These are phyloP conservation scores for Phalacrocorax carbo DNA, from an alignment of 2,113 vertebrate species.

Conservation along the genomic window DNA sequence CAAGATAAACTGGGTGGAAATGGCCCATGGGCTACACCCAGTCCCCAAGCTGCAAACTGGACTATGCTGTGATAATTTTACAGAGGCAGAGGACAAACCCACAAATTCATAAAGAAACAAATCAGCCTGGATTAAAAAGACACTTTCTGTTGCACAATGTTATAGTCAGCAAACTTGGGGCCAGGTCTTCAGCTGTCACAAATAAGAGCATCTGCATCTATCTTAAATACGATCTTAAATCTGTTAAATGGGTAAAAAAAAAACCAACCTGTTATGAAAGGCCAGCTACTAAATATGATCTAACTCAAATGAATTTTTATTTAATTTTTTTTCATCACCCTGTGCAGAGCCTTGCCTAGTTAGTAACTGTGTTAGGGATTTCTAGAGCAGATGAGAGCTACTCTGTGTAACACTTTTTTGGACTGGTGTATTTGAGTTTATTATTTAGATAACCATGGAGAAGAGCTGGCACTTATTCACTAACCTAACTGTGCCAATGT, in stretches of 20 bases:
- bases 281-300: neutral
- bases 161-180: neutral
- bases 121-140: neutral
- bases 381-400: neutral
- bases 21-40: too few species aligned
- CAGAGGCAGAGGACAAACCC: neutral
- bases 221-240: neutral
- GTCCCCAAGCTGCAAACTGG: neutral
- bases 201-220: neutral
- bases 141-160: neutral
- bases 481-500: neutral
- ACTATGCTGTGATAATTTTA: neutral
- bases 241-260: neutral
- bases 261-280: neutral
- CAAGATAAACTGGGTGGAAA: neutral
- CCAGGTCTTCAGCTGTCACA: neutral
- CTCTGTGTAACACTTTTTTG: neutral
- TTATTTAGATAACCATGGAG: neutral
- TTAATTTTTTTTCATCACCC: neutral
- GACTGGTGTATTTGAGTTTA: neutral
- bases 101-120: neutral
- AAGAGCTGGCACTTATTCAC: neutral
- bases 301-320: rapidly evolving
- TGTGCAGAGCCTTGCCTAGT: neutral
- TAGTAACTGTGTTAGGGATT: neutral